Conservation (phyloP, 2,888 invertebrate genomes). For the Thecophora atra region DNA sequence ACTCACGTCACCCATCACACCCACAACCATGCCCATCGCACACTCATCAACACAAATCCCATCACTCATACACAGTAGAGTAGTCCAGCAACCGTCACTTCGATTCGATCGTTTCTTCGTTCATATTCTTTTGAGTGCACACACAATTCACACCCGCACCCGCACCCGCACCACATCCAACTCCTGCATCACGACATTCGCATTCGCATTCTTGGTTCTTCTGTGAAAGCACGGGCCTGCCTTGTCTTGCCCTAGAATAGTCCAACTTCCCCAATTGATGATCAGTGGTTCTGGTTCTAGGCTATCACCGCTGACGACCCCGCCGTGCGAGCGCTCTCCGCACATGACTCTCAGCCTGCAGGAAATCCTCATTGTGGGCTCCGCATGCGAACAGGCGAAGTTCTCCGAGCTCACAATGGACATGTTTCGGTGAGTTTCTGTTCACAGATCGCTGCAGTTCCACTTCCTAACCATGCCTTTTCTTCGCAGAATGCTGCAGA, state of each 20-base stretch:
- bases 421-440: slow-evolving; percentile 77
- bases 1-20: slow-evolving; percentile 14
- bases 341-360: slow-evolving; percentile 88
- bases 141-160: slow-evolving; percentile 18
- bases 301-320: slow-evolving; percentile 83
- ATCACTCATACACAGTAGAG: slow-evolving; percentile 38
- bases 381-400: slow-evolving; percentile 92
- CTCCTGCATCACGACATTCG: slow-evolving; percentile 41
- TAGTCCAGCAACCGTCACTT: slow-evolving; percentile 29
- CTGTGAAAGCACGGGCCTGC: slow-evolving; percentile 68
- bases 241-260: slow-evolving; percentile 62
- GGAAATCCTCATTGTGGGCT: slow-evolving; percentile 94
- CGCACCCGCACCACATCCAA: slow-evolving; percentile 11
- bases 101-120: slow-evolving; percentile 37
- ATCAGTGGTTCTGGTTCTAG: slow-evolving; percentile 70
- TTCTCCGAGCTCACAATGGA: slow-evolving; percentile 97
- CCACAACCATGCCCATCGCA: slow-evolving; percentile 55
- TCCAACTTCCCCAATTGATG: slow-evolving; percentile 61
- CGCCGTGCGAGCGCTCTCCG: slow-evolving; percentile 86
- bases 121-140: slow-evolving; percentile 33
- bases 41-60: slow-evolving; percentile 49
- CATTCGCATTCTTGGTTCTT: slow-evolving; percentile 62
- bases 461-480: background rate
- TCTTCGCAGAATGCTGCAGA: slow-evolving; percentile 83
- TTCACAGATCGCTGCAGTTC: background rate